A percentile compares a stretch with the other conserved stretches of the same genome.
phyloP scores from a whole-genome alignment of 2,888 invertebrate species.

The Charanyca ferruginea region DNA sequence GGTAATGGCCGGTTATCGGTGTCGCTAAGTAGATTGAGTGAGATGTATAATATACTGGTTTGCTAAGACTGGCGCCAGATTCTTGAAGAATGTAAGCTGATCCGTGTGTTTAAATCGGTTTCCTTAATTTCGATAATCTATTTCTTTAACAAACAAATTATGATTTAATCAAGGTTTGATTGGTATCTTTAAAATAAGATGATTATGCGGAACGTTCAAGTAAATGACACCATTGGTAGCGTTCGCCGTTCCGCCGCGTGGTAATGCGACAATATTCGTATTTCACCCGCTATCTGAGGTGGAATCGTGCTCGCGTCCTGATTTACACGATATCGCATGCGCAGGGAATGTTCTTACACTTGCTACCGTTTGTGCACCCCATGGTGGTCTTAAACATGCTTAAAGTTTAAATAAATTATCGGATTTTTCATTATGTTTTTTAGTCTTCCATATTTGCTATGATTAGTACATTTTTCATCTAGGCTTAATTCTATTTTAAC shows the following conservation, averaged over 20 bases:
- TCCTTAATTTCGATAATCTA: slow-evolving; percentile 65
- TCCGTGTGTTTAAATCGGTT: slow-evolving; percentile 68
- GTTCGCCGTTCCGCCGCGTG: slow-evolving; percentile 64
- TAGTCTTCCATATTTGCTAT: neutral
- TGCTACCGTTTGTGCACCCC: slow-evolving; percentile 75
- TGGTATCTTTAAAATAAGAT: slow-evolving; percentile 40
- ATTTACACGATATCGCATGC: slow-evolving; percentile 85
- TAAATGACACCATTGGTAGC: slow-evolving; percentile 61
- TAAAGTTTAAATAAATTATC: slow-evolving; percentile 19
- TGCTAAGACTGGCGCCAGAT: slow-evolving; percentile 77
- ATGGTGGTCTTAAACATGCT: slow-evolving; percentile 49
- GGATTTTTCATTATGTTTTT: slow-evolving; percentile 2
- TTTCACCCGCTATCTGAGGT: slow-evolving; percentile 82
- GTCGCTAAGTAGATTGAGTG: slow-evolving; percentile 87
- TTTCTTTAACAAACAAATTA: slow-evolving; percentile 25
- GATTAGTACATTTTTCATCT: neutral
- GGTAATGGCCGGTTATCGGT: slow-evolving; percentile 88
- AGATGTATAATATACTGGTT: slow-evolving; percentile 84
- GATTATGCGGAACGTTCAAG: slow-evolving; percentile 42
- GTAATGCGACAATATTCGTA: slow-evolving; percentile 86
- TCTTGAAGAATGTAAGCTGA: slow-evolving; percentile 69
- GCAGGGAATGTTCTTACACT: slow-evolving; percentile 75
- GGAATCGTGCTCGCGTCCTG: slow-evolving; percentile 82
- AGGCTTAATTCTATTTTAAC: neutral
- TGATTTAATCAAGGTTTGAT: slow-evolving; percentile 30